Evolutionary conservation across 2,888 invertebrate genomes (phyloP).

Genomic region (Watsonalla cultraria): DNA sequence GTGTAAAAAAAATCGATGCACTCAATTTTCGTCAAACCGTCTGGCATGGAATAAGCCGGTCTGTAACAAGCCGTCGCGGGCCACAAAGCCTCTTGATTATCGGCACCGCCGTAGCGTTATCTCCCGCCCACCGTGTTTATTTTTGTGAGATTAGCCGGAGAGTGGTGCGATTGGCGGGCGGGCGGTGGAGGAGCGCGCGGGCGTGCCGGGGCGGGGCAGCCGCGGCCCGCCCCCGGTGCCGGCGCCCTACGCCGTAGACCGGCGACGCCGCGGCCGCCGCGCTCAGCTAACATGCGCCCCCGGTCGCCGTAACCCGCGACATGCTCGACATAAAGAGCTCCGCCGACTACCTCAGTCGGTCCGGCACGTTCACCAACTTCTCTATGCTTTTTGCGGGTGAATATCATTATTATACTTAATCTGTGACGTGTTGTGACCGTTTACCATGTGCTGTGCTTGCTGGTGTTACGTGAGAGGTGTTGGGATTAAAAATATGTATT

Average conservation of each 20-base stretch:
- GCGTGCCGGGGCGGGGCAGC: slow-evolving; percentile 49
- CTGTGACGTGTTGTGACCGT: slow-evolving; percentile 45
- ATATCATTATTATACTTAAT: slow-evolving; percentile 48
- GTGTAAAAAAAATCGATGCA: slow-evolving; percentile 36
- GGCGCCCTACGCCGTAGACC: slow-evolving; percentile 24
- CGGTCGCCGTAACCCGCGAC: slow-evolving; percentile 39
- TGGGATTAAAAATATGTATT: slow-evolving; percentile 4
- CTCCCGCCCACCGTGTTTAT: slow-evolving; percentile 75
- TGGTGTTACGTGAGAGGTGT: slow-evolving; percentile 21
- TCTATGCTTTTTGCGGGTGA: slow-evolving; percentile 97
- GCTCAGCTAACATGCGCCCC: slow-evolving; percentile 48
- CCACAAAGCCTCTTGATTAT: slow-evolving; percentile 74
- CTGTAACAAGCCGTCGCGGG: slow-evolving; percentile 61
- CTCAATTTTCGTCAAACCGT: slow-evolving; percentile 68
- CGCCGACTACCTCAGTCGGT: slow-evolving; percentile 93
- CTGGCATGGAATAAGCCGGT: slow-evolving; percentile 52
- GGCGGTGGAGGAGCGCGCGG: slow-evolving; percentile 43
- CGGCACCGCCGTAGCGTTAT: slow-evolving; percentile 63
- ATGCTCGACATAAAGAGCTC: slow-evolving; percentile 97
- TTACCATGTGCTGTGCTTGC: slow-evolving; percentile 24
- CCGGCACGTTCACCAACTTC: slow-evolving; percentile 95
- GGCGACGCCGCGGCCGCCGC: slow-evolving; percentile 30
- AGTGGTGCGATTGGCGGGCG: slow-evolving; percentile 67
- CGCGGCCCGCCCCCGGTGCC: slow-evolving; percentile 17
- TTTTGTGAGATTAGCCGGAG: slow-evolving; percentile 76